A percentile compares a stretch with the other conserved stretches of the same genome.
Evolutionary conservation across 2,888 invertebrate species (phyloP).

Genomic region (Leucoma salicis): DNA sequence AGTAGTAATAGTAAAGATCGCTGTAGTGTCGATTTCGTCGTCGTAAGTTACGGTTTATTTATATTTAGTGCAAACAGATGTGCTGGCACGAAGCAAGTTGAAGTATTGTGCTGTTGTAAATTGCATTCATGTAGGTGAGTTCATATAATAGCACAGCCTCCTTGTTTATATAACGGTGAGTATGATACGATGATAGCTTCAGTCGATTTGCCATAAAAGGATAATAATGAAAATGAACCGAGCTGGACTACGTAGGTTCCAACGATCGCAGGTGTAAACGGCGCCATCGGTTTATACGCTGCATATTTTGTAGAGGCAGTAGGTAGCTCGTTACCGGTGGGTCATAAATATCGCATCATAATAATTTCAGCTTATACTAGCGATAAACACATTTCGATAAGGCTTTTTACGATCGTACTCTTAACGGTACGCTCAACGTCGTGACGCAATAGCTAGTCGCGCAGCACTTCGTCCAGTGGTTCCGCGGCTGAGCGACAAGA

Average conservation of each 20-base stretch:
- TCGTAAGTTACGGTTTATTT: constrained; percentile 12
- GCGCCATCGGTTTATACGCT: too few relatives aligned
- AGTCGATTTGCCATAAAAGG: too few relatives aligned
- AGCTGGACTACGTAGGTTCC: too few relatives aligned
- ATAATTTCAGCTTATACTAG: constrained; percentile 9
- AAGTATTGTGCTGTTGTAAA: constrained; percentile 13
- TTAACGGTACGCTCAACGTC: background rate
- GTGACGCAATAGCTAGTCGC: background rate
- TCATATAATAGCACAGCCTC: background rate
- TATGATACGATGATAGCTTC: too few relatives aligned
- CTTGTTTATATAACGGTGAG: background rate
- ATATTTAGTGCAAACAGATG: constrained; percentile 49
- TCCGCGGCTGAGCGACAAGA: background rate
- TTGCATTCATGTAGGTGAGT: constrained; percentile 59
- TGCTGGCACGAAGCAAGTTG: constrained; percentile 54
- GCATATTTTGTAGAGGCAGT: background rate
- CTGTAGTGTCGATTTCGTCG: constrained; percentile 5
- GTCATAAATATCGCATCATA: constrained; percentile 16
- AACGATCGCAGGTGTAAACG: too few relatives aligned
- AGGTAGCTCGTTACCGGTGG: constrained; percentile 8
- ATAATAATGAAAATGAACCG: too few relatives aligned
- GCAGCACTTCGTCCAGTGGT: background rate
- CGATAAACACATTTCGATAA: constrained; percentile 32
- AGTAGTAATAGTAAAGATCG: background rate
- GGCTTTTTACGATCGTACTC: constrained; percentile 26